These are phyloP conservation scores for Boloria euphrosyne DNA, from an alignment of 2,888 invertebrate species.

Conservation along the genomic window DNA sequence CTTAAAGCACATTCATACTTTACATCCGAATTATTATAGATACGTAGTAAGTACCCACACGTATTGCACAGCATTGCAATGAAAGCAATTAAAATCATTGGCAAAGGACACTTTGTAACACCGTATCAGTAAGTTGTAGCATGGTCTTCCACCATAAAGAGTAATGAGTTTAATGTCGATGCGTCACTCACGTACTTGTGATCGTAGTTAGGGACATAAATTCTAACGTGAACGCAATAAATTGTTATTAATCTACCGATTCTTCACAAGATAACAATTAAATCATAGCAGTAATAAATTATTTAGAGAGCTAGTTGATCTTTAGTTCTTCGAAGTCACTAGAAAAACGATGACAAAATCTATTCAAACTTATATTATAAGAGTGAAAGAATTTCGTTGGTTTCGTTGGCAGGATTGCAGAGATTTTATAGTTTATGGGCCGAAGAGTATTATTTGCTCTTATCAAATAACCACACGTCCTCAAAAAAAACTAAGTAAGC, in stretches of 20 bases:
- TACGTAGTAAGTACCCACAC: neutral
- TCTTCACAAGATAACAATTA: neutral
- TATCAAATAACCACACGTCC: too few relatives aligned
- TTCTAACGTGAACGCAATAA: constrained; percentile 5
- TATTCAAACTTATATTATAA: too few relatives aligned
- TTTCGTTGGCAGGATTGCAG: too few relatives aligned
- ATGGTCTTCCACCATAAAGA: constrained; percentile 29
- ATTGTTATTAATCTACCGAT: neutral
- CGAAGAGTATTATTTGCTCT: too few relatives aligned
- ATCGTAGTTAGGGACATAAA: neutral
- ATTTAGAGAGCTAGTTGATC: too few relatives aligned
- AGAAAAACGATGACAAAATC: too few relatives aligned
- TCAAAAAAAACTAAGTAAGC: too few relatives aligned
- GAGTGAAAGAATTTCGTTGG: too few relatives aligned
- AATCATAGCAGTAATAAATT: neutral
- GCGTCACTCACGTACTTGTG: constrained; percentile 13
- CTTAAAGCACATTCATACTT: too few relatives aligned
- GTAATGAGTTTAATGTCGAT: constrained; percentile 19
- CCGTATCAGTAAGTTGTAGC: constrained; percentile 21
- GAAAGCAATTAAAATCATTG: constrained; percentile 21
- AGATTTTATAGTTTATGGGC: too few relatives aligned
- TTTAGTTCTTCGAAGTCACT: too few relatives aligned
- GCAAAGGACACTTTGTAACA: constrained; percentile 27
- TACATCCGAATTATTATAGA: neutral
- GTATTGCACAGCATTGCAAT: neutral